Evolutionary conservation across 2,797 vertebrate genomes (phyloP).

Genomic region (Chaetophractus vellerosus): DNA sequence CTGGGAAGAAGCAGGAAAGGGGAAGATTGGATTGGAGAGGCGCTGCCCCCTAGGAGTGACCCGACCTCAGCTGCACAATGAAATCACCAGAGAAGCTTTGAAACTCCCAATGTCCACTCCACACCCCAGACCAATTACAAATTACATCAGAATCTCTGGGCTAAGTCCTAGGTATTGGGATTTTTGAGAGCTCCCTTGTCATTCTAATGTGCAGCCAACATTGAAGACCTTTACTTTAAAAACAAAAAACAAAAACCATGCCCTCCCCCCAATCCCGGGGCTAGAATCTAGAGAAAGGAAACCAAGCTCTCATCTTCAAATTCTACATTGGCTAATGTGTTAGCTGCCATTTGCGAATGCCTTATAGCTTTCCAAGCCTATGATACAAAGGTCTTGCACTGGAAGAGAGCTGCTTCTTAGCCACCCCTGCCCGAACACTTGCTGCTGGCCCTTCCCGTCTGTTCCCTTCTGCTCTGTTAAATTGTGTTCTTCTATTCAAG

Average conservation of each 20-base stretch:
- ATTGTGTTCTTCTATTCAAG: neutral
- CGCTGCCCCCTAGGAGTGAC: too few relatives aligned
- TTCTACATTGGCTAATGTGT: neutral
- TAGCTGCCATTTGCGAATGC: neutral
- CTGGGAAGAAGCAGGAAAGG: neutral
- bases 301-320: too few relatives aligned
- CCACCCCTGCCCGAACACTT: neutral
- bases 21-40: neutral
- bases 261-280: too few relatives aligned
- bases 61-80: accelerated
- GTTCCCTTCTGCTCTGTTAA: neutral
- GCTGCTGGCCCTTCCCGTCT: neutral
- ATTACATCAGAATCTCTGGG: neutral
- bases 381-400: neutral
- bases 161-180: neutral
- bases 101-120: neutral
- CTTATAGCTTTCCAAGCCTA: neutral
- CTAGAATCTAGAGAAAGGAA: neutral
- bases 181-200: neutral
- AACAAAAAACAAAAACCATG: neutral
- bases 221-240: neutral
- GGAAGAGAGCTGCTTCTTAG: neutral
- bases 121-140: too few relatives aligned
- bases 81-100: neutral
- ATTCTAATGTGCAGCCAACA: neutral